Base-by-base conservation (phyloP, 2,113 vertebrate species). In the Pithys albifrons region DNA sequence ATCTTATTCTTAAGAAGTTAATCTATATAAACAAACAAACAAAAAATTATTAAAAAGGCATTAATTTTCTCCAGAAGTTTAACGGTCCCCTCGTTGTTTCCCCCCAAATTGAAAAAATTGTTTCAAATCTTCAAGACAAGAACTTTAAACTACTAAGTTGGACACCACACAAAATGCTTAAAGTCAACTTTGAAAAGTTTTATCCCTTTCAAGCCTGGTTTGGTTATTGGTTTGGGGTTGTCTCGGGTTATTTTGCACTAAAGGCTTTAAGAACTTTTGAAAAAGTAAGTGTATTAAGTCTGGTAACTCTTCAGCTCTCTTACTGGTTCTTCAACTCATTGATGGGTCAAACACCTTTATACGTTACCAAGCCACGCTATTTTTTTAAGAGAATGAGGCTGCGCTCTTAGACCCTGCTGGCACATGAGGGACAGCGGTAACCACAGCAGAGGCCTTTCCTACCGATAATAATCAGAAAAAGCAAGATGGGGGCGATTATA, bases 401-500 rank as follows among this genome's bases (percentile, higher is more conserved):
- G 35, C 11, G 2, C 3, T n/a, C 5, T 70, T 16, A 41, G 9
- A 13, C 27, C 1, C 1, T 9, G 12, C 9, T 29, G 5, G 2
- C 78, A 35, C 31, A 19, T 18, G 67, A 91, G 55, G 0, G 0
- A 5, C 16, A 51, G 8, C 0, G 14, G 0, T 6, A 88, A 27
- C 58, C 33, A 49, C 12, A 43, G 14, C n/a, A 66, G 0, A 70
- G 5, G 4, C 8, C 3, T 19, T 70, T 74, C 49, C 46, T 62
- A 28, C 7, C 6, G 1, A 3, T 20, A 72, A 33, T 54, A 66
- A 33, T 3, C 4, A 54, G 1, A 78, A 72, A 67, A 83, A 80
- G 1, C 4, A 69, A 0, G 0, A 45, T 1, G 2, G 0, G 1
- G 7, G 0, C 3, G 25, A 73, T 51, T 29, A 70, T 24, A 39